Evolutionary conservation across 2,888 invertebrate species (phyloP), one percentile per base, ranked within the genome.

Genomic region (Dasysyrphus tricinctus): DNA sequence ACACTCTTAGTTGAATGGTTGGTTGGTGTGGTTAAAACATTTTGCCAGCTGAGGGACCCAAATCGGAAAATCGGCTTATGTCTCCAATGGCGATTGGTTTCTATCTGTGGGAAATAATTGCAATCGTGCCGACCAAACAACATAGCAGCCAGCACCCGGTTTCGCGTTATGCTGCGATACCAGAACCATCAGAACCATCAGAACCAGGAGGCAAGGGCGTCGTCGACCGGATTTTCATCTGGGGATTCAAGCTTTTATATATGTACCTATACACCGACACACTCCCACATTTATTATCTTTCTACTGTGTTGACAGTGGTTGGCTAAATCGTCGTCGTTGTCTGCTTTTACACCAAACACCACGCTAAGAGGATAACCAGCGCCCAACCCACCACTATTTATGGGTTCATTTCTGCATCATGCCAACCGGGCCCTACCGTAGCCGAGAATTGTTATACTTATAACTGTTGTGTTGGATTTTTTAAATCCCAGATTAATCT

Each of bases 11-110:
- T 65, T 42, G 85, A 82, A 88, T 89, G 63, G 57, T 51, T 3
- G 39, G 70, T 56, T 49, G 69, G 59, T 59, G 19, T 32, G 61
- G 54, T 49, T 70, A 72, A 80, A 70, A 77, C 69, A 82, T 77
- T 81, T 83, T 73, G n/a, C 47, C 82, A 81, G 81, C 81, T 77
- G 73, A 82, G 80, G 80, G 84, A 78, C 81, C 74, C 84, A 88
- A 87, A 88, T 88, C 88, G 88, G 88, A 89, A 92, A 92, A 92
- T 91, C 92, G 92, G 92, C 92, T 92, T 92, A 92, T 91, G 92
- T 91, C 91, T 90, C 89, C 88, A 89, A 88, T 88, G 88, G 86
- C 88, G 89, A 88, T 88, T 88, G 73, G 88, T 86, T 81, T 85
- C 88, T 84, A 88, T 82, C 70, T 86, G 86, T 75, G 78, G 86